Evolutionary conservation across 2,888 invertebrate genomes (phyloP), one percentile per base, ranked within the genome.

Genomic region (Chrysotoxum bicinctum): DNA sequence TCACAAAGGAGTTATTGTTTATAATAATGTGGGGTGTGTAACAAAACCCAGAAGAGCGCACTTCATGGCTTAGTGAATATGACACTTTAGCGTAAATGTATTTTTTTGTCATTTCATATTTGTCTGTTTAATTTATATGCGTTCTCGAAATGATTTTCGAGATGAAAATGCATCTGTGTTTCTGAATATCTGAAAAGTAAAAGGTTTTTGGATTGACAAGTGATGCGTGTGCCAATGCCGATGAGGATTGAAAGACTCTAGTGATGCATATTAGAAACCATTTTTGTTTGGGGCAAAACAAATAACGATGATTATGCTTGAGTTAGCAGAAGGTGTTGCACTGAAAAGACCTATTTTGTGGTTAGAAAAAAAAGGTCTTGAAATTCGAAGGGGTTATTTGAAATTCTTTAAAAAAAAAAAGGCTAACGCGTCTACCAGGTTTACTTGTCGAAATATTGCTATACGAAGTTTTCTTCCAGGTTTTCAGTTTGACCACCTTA

Each of bases 1-100:
- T 50, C 74, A 84, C 83, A 84, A 84, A 83, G 78, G 72, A 72
- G 50, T 79, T 75, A 75, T 84, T 84, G 75, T 84, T 80, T 75
- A 50, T 32, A 62, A 37, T 26, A 43, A 40, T 79, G 66, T 75
- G 84, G 75, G 79, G 74, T 75, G 75, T 80, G 79, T 60, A 54
- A 80, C 70, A 79, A 84, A 79, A 80, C 75, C 79, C 58, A 66
- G 64, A 80, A 79, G 80, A 69, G 84, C 23, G 19, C 75, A 70
- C 84, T 84, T 75, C 75, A 80, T 52, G 56, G 70, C 70, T 37
- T 75, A 75, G 56, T 69, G 74, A 77, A 79, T 66, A 75, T 80
- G 79, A 84, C 83, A 83, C 83, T 83, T 83, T 74, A 78, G 26
- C 16, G 54, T 35, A 83, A 78, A 83, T 74, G 83, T 74, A 64